Base-by-base conservation (phyloP, 2,797 vertebrate species). In the Girardinus metallicus region DNA sequence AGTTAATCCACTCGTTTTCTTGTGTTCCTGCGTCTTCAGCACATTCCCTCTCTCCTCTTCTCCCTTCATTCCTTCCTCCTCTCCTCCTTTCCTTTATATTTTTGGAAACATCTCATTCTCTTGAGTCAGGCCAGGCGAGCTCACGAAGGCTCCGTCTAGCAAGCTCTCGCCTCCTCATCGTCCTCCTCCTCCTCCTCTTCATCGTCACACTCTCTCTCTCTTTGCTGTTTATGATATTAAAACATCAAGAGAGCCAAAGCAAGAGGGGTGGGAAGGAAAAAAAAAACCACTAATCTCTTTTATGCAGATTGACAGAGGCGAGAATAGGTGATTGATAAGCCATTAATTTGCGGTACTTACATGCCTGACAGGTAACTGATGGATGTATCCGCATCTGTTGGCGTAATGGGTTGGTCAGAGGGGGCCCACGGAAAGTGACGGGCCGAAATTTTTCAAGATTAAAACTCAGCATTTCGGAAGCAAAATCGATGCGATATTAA, bases 101-200 rank as follows among this genome's bases (percentile, higher is more conserved):
- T 94, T 94, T 93, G 95, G 94, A 94, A 94, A 91, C 93, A 91
- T 94, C 85, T 94, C 92, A 89, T 94, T 92, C 92, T 93, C 47
- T 88, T 83, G 85, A 86, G 79, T 86, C 84, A 83, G 78, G 49
- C 81, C 75, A 92, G 90, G 90, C 87, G 78, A 64, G 84, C 89
- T 92, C 84, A 87, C 87, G 88, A 88, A 93, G 86, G 75, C 87
- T 89, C 79, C 73, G 90, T 84, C 87, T 89, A 89, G 89, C 74
- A 51, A 88, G 83, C 90, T 79, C 84, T 83, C 36, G 66, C 82
- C 78, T 75, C 86, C 78, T 74, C 82, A 70, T 70, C 81, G 34
- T 76, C 74, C 70, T 77, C 79, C 77, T 75, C 79, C 77, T 75
- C 86, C 76, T 74, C 82, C 68, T 68, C 80, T 39, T 75, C 72